Percentiles rank a stretch among this genome's conserved stretches.
Conservation (phyloP, 1,140 invertebrate genomes). For the Phymorhynchus buccinoides region DNA sequence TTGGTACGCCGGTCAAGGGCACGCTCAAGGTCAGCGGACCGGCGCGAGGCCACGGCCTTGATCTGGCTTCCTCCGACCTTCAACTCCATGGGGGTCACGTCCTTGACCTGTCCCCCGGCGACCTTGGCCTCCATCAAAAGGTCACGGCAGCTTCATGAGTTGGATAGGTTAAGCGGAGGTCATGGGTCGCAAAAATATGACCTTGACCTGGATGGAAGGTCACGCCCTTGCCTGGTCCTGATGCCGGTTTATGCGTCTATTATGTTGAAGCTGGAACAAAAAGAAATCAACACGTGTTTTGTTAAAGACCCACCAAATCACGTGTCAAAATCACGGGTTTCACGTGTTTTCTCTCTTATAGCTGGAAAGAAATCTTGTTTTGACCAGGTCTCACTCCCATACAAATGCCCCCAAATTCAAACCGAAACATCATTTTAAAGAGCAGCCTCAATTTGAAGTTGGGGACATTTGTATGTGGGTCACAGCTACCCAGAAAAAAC, state of each 20-base stretch:
- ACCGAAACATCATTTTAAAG: too few species aligned
- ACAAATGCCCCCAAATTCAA: too few species aligned
- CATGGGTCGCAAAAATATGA: neutral
- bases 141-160: neutral
- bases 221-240: neutral
- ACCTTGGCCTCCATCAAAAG: neutral
- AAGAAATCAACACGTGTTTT: too few species aligned
- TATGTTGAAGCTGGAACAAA: neutral
- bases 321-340: too few species aligned
- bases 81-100: neutral
- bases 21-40: neutral
- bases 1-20: constrained; percentile 16
- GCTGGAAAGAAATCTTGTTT: too few species aligned
- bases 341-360: too few species aligned
- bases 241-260: neutral
- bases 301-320: too few species aligned
- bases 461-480: too few species aligned
- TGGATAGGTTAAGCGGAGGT: neutral
- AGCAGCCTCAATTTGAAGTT: too few species aligned
- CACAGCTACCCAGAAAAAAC: too few species aligned
- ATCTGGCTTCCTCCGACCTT: neutral
- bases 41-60: neutral
- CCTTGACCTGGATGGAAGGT: neutral
- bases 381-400: too few species aligned
- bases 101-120: neutral